phyloP scores from a whole-genome alignment of 2,888 invertebrate species.

The Boloria selene region DNA sequence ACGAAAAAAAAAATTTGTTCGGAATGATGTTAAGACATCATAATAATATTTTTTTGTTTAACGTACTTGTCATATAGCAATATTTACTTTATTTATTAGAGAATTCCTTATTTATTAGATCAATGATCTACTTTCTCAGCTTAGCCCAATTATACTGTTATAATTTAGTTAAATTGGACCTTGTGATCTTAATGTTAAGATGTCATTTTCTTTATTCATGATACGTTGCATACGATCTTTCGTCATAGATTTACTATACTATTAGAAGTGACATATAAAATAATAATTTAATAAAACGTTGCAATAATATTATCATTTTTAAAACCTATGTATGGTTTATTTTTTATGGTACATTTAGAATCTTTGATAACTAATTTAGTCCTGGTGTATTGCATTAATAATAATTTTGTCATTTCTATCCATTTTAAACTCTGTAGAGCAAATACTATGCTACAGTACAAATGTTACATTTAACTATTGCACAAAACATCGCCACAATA shows the following conservation, averaged over 20 bases:
- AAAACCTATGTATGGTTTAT: too few relatives aligned
- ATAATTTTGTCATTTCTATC: neutral
- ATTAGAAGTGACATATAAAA: neutral
- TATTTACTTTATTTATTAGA: neutral
- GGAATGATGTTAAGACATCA: too few relatives aligned
- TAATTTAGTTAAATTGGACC: slow-evolving; percentile 25
- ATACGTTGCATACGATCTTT: slow-evolving; percentile 1
- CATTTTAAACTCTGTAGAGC: neutral
- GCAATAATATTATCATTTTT: too few relatives aligned
- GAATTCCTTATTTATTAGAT: neutral
- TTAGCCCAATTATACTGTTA: slow-evolving; percentile 37
- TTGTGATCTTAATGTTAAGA: slow-evolving; percentile 27
- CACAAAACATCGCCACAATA: slow-evolving; percentile 19
- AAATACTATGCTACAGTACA: neutral
- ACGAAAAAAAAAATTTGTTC: too few relatives aligned
- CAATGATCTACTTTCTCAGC: slow-evolving; percentile 11
- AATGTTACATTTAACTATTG: slow-evolving; percentile 16
- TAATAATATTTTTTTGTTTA: too few relatives aligned
- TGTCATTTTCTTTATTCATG: neutral
- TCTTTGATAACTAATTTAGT: neutral
- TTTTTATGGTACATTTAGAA: too few relatives aligned
- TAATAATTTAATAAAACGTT: neutral
- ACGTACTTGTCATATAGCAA: too few relatives aligned
- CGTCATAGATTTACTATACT: neutral
- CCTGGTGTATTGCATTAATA: neutral